These are phyloP conservation scores for Mythimna loreyi DNA, from an alignment of 2,888 invertebrate genomes.

Conservation along the genomic window DNA sequence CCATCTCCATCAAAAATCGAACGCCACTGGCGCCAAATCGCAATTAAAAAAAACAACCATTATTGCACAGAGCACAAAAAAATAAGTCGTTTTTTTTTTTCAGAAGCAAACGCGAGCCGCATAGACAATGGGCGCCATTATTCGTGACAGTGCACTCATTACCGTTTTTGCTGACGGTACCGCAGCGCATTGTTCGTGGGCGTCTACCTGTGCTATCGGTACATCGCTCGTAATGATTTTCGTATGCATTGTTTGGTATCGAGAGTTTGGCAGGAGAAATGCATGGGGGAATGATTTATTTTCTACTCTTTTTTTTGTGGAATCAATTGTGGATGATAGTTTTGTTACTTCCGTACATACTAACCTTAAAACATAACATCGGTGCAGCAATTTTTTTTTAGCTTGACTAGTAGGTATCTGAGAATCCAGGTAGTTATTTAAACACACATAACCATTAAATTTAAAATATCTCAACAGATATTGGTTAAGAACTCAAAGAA, in stretches of 20 bases:
- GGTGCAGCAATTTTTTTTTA: too few species aligned
- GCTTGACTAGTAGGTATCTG: not conserved
- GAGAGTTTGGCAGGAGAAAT: constrained; percentile 54
- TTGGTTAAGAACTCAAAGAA: constrained; percentile 1
- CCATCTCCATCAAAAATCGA: constrained; percentile 44
- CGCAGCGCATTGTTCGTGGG: constrained; percentile 78
- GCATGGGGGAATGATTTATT: constrained; percentile 44
- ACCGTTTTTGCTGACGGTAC: constrained; percentile 83
- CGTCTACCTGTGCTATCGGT: constrained; percentile 85
- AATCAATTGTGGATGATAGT: not conserved
- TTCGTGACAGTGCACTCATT: constrained; percentile 87
- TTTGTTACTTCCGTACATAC: constrained; percentile 31
- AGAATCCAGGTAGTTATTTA: too few species aligned
- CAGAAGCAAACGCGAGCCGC: constrained; percentile 76
- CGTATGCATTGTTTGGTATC: constrained; percentile 58
- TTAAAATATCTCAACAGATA: constrained; percentile 21
- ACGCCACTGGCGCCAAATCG: constrained; percentile 62
- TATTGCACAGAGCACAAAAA: constrained; percentile 67
- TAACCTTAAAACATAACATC: too few species aligned
- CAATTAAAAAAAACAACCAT: constrained; percentile 65
- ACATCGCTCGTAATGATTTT: constrained; percentile 70
- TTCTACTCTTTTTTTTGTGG: constrained; percentile 17
- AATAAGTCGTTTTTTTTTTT: constrained; percentile 67
- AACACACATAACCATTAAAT: not conserved
- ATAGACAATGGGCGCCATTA: constrained; percentile 87